These are phyloP conservation scores for Callipepla squamata DNA, from an alignment of 2,113 vertebrate genomes.

Conservation along the genomic window DNA sequence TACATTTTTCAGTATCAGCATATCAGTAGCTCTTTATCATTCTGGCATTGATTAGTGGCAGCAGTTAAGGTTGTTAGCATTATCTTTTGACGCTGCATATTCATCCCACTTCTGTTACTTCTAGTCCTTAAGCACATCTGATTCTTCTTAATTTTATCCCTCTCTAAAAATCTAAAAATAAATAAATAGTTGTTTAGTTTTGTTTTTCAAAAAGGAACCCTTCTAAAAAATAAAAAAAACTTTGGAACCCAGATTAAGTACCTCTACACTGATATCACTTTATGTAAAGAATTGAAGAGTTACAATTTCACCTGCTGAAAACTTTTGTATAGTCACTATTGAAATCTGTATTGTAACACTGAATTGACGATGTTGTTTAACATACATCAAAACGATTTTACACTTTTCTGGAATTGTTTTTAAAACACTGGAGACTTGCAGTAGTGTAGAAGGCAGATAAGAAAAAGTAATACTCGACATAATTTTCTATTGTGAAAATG, in stretches of 20 bases:
- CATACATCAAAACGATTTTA: not conserved
- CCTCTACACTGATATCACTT: not conserved
- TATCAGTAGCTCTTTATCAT: not conserved
- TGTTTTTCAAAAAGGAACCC: not conserved
- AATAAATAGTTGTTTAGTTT: not conserved
- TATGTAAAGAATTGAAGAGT: not conserved
- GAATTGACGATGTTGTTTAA: not conserved
- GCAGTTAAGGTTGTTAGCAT: not conserved
- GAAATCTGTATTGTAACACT: not conserved
- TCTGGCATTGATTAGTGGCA: not conserved
- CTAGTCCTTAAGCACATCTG: not conserved
- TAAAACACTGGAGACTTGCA: not conserved
- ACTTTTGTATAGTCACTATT: not conserved
- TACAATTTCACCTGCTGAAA: not conserved
- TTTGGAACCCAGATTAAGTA: not conserved
- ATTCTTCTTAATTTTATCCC: not conserved
- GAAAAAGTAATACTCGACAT: not conserved
- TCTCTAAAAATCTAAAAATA: not conserved
- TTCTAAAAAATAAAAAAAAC: not conserved
- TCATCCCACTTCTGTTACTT: not conserved
- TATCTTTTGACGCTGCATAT: not conserved
- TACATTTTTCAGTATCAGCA: not conserved
- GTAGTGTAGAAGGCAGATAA: not conserved
- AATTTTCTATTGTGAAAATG: not conserved
- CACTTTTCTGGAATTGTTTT: not conserved